Base-by-base conservation (phyloP, 2,888 invertebrate species). In the Tipula lateralis region DNA sequence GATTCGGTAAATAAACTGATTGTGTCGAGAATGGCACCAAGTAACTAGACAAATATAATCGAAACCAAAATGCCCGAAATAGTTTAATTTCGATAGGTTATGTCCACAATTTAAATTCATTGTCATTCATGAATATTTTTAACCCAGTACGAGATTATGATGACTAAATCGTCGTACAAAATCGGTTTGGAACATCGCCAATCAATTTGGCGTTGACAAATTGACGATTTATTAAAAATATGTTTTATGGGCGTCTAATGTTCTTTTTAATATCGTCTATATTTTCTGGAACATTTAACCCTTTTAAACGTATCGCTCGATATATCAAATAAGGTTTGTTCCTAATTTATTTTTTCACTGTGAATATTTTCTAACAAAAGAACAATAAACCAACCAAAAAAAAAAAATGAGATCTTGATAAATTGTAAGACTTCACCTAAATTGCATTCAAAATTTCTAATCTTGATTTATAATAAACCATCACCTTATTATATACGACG, bases 361-460 rank as follows among this genome's bases (percentile, higher is more conserved):
- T 66, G 66, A 66, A 66, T 9, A 66, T 24, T 44, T 44, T 44
- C 66, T 66, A 66, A 66, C 66, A 66, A 66, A 66, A 19, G 66
- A 66, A 66, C 66, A 66, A 66, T 66, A 66, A 66, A 66, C 66
- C 66, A 66, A 66, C 66, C 24, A n/a, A 50, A 16, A 66, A 39
- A 34, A 34, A 6, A 50, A 24, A 66, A 66, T 66, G 66, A 66
- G 24, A 66, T 66, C 66, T 24, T 66, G 66, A 66, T 66, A 66
- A 66, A 66, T 66, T 24, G 6, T 66, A 66, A 66, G 24, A 24
- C 66, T 66, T 66, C 66, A 66, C 66, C 66, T 66, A 66, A 66
- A 66, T 66, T 66, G 24, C 66, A 66, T 66, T 66, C 24, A 66
- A 19, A 66, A 24, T 66, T 66, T 66, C 66, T 66, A 66, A 66